Percentiles rank a stretch among this genome's conserved stretches.
phyloP scores from a whole-genome alignment of 2,113 vertebrate species.

The Pseudopipra pipra region DNA sequence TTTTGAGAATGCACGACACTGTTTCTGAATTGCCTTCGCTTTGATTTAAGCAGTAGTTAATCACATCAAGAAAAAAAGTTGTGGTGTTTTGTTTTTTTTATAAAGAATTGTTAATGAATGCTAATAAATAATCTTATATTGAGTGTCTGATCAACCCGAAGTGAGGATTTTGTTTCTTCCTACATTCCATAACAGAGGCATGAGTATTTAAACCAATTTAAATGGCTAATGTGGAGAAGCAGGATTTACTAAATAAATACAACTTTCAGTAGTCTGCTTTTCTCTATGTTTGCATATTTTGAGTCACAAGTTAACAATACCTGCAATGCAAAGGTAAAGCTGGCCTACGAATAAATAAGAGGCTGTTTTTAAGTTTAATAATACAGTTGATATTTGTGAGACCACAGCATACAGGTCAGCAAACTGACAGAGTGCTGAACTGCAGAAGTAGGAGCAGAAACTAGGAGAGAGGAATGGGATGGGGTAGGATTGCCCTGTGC shows the following conservation, averaged over 20 bases:
- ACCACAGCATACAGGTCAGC: neutral
- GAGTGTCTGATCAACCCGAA: neutral
- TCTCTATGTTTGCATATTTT: neutral
- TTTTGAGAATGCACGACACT: neutral
- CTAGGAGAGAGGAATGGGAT: neutral
- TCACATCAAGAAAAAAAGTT: neutral
- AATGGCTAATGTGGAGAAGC: neutral
- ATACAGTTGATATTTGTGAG: neutral
- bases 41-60: neutral
- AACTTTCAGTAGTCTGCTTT: neutral
- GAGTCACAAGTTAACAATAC: neutral
- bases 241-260: neutral
- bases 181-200: neutral
- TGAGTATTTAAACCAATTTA: neutral
- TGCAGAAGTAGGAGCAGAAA: neutral
- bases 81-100: neutral
- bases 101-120: neutral
- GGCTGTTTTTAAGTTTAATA: neutral
- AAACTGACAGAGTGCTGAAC: accelerated
- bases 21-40: neutral
- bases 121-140: neutral
- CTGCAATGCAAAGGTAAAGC: neutral
- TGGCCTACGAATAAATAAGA: neutral
- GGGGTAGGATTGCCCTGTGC: neutral
- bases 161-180: neutral